Percentiles rank a stretch among this genome's conserved stretches.
Evolutionary conservation across 2,797 vertebrate genomes (phyloP).

Genomic region (Oceanodroma leucorhoa): DNA sequence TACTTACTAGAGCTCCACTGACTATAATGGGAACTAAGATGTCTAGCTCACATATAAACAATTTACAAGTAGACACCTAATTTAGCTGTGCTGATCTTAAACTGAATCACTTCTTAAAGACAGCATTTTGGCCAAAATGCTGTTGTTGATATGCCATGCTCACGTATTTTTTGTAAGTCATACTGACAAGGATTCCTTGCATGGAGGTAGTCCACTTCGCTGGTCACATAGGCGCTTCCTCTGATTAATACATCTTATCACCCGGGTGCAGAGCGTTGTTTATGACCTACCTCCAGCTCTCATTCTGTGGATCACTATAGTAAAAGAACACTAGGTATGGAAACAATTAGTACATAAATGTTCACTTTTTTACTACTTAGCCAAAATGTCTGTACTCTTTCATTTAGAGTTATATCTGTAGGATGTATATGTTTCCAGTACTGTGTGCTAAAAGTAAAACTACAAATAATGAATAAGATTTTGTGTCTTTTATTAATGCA

Average conservation of each 20-base stretch:
- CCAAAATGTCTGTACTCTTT: not conserved
- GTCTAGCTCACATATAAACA: not conserved
- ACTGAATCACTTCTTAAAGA: not conserved
- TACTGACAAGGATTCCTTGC: not conserved
- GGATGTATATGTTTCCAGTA: not conserved
- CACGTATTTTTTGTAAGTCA: not conserved
- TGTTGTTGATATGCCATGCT: not conserved
- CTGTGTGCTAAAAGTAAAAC: conserved; percentile 10
- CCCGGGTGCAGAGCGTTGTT: not conserved
- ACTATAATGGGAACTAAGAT: not conserved
- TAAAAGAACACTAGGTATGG: not conserved
- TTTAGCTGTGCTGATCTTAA: not conserved
- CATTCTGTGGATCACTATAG: not conserved
- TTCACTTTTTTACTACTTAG: not conserved
- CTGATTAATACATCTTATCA: not conserved
- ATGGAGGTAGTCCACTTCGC: not conserved
- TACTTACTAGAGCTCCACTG: not conserved
- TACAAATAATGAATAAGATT: conserved; percentile 1
- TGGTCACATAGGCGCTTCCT: not conserved
- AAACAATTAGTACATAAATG: not conserved
- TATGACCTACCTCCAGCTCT: not conserved
- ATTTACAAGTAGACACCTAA: not conserved
- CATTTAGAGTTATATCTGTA: conserved; percentile 5
- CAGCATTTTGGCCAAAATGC: not conserved
- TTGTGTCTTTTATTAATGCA: not conserved